Evolutionary conservation across 2,888 invertebrate genomes (phyloP).

Genomic region (Lasioglossum leucozonium): DNA sequence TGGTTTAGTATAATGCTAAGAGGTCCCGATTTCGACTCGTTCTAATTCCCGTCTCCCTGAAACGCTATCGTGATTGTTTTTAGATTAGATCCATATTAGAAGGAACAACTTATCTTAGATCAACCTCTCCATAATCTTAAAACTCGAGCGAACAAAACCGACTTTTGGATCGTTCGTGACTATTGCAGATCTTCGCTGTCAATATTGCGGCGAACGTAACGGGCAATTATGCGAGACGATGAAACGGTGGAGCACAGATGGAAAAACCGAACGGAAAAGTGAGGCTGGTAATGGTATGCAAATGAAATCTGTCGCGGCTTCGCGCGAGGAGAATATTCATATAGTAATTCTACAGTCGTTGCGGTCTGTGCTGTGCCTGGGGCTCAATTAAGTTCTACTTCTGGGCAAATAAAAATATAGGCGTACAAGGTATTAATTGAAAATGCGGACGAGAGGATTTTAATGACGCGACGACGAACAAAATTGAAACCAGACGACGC

Average conservation of each 20-base stretch:
- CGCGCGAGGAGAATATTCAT: conserved; percentile 17
- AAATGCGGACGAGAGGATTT: too few relatives aligned
- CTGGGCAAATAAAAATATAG: too few relatives aligned
- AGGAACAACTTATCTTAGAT: background rate
- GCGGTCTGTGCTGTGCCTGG: background rate
- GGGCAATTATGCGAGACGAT: background rate
- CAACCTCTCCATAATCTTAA: background rate
- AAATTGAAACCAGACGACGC: too few relatives aligned
- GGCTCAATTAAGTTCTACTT: too few relatives aligned
- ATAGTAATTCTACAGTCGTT: conserved; percentile 7
- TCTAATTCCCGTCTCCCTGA: background rate
- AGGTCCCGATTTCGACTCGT: too few relatives aligned
- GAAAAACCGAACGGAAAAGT: background rate
- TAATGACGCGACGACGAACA: too few relatives aligned
- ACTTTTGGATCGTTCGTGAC: background rate
- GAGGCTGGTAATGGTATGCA: conserved; percentile 25
- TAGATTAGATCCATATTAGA: background rate
- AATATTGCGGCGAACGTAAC: background rate
- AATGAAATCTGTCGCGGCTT: conserved; percentile 15
- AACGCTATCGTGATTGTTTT: background rate
- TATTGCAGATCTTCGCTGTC: background rate
- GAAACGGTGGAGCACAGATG: background rate
- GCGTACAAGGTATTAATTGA: too few relatives aligned
- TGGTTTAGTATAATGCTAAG: too few relatives aligned
- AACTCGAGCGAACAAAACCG: background rate